phyloP scores from a whole-genome alignment of 2,888 invertebrate species.

The Acrobasis repandana region DNA sequence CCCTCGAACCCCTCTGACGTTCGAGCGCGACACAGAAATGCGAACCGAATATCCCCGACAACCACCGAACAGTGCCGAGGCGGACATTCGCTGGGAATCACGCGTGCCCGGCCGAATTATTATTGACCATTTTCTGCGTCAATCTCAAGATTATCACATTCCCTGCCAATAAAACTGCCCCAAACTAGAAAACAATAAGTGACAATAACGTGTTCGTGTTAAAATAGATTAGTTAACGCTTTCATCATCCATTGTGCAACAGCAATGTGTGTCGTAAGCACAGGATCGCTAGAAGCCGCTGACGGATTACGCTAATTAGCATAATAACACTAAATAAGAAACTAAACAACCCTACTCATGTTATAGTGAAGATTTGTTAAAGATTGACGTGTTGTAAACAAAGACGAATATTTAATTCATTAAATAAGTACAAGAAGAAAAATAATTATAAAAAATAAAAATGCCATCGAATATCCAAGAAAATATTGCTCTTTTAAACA shows the following conservation, averaged over 20 bases:
- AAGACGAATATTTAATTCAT: slow-evolving; percentile 27
- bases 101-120: slow-evolving; percentile 61
- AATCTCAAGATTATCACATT: slow-evolving; percentile 53
- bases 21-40: slow-evolving; percentile 38
- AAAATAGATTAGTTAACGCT: slow-evolving; percentile 46
- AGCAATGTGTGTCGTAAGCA: slow-evolving; percentile 54
- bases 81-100: slow-evolving; percentile 55
- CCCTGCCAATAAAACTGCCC: slow-evolving; percentile 54
- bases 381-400: slow-evolving; percentile 23
- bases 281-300: slow-evolving; percentile 51
- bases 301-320: slow-evolving; percentile 56
- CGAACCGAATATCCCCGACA: slow-evolving; percentile 53
- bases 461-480: slow-evolving; percentile 75
- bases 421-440: slow-evolving; percentile 24
- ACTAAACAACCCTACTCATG: background rate
- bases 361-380: background rate
- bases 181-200: slow-evolving; percentile 46
- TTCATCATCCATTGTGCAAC: slow-evolving; percentile 47
- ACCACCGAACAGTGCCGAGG: slow-evolving; percentile 73
- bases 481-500: slow-evolving; percentile 85
- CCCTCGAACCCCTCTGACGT: slow-evolving; percentile 48
- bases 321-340: slow-evolving; percentile 41
- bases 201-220: slow-evolving; percentile 57
- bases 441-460: slow-evolving; percentile 40
- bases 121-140: slow-evolving; percentile 74